Evolutionary conservation across 2,888 invertebrate species (phyloP), one percentile per base, ranked within the genome.

Genomic region (Hydropsyche betteni): DNA sequence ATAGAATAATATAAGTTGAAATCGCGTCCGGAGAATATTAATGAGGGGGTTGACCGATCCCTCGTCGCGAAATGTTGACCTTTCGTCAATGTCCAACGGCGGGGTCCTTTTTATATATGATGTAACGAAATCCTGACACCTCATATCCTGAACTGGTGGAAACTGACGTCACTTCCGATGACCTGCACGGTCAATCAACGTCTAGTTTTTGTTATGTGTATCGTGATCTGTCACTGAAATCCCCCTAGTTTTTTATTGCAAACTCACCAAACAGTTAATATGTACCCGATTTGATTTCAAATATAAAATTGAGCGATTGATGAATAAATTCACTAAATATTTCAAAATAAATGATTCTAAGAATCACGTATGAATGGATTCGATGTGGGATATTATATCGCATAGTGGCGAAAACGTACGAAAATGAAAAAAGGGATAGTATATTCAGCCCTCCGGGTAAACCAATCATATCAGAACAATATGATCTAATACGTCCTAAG

Each of bases 381-480:
- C 55, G 6, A 12, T 55, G 55, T 55, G 55, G 55, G 55, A 55
- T 55, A 16, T 14, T 1, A 12, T 14, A 4, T n/a, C 10, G 12
- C 14, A 33, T 61, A 61, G 5, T 8, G 61, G 6, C 36, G 50
- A 33, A 68, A 33, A 68, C 44, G 61, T 3, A 58, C 69, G 51
- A 69, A 69, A 69, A 69, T 51, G 69, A 69, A 69, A 70, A 70
- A 70, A 70, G 34, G 51, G 69, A 70, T 53, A 14, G 52, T 24
- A 34, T 12, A 12, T 70, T 52, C n/a, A 44, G 12, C 69, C 33
- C 58, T 12, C 58, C 72, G 55, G 52, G 77, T 75, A 73, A 77
- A 77, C 77, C 77, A 77, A 77, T 77, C 77, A 77, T 77, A 77
- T 77, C 77, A 68, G 76, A 72, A 77, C 77, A 77, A 77, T 77